Percentiles rank a stretch among this genome's conserved stretches.
Conservation (phyloP, 1,140 invertebrate genomes). For the Aphidius gifuensis region DNA sequence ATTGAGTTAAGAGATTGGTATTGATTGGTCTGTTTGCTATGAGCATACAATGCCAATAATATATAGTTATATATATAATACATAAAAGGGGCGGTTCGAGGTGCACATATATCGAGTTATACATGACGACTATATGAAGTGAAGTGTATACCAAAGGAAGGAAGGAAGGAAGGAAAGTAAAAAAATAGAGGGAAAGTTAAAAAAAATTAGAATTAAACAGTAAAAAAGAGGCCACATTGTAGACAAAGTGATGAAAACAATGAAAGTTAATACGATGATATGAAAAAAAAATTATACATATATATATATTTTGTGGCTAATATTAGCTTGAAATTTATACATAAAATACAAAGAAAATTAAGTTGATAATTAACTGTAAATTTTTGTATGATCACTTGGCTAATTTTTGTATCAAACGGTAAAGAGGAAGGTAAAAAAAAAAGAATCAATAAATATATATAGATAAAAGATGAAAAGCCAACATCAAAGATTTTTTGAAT, state of each 20-base stretch:
- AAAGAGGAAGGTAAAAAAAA: neutral
- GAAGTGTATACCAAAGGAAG: conserved; percentile 20
- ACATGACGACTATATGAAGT: neutral
- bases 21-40: conserved; percentile 53
- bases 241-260: conserved; percentile 16
- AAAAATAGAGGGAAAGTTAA: conserved; percentile 22
- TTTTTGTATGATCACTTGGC: no score
- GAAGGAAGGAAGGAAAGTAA: conserved; percentile 30
- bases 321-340: conserved; percentile 54
- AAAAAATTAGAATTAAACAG: conserved; percentile 6
- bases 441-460: neutral
- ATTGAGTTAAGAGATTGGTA: conserved; percentile 48
- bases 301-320: conserved; percentile 34
- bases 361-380: no score
- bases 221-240: conserved; percentile 9
- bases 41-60: conserved; percentile 48
- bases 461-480: neutral
- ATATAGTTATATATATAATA: no score
- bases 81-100: no score
- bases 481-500: no score
- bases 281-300: conserved; percentile 25
- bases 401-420: neutral
- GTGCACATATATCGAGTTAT: no score
- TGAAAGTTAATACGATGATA: conserved; percentile 22
- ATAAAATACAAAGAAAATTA: conserved; percentile 12